Evolutionary conservation across 2,113 vertebrate species (phyloP), one percentile per base, ranked within the genome.

Genomic region (Rhinopomastus cyanomelas): DNA sequence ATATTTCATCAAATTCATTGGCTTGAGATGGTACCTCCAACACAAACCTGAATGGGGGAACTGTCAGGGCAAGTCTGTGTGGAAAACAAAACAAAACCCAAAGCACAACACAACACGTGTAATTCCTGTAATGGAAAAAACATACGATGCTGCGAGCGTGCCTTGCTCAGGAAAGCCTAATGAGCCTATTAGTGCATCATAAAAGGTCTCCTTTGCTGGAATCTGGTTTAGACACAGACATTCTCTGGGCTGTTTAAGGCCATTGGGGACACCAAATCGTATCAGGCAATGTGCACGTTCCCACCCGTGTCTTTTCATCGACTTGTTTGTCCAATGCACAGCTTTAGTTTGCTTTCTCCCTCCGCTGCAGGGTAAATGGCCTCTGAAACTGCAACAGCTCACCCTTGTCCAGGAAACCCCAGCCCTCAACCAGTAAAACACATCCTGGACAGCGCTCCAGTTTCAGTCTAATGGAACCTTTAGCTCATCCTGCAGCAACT

Each of bases 1-100:
- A 94, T 97, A 97, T 95, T 97, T 97, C 94, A 96, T 96, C 97
- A 97, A 96, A 97, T 95, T 95, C 94, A 96, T 87, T 97, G 96
- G 96, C 95, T 97, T 49, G 92, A 92, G 96, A 96, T 96, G 93
- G 97, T 95, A 97, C 94, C 95, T 96, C 89, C 93, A 94, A 95
- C 85, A 88, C 91, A 96, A 96, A 94, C 93, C 94, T 96, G 96
- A 96, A 94, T 92, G 95, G 91, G 92, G 95, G 92, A 90, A 95
- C 94, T 96, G 96, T 96, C 95, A 87, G 94, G 91, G 95, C 96
- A 92, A 96, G 96, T 89, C 97, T 93, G 6, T 94, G 95, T 93
- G 95, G 96, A 97, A 96, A 94, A 95, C 85, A 96, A 96, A 95
- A 95, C 80, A 95, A 91, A 97, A 91, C 92, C 92, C 88, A 65